Conservation (phyloP, 2,888 invertebrate genomes). For the Xanthorhoe spadicearia region DNA sequence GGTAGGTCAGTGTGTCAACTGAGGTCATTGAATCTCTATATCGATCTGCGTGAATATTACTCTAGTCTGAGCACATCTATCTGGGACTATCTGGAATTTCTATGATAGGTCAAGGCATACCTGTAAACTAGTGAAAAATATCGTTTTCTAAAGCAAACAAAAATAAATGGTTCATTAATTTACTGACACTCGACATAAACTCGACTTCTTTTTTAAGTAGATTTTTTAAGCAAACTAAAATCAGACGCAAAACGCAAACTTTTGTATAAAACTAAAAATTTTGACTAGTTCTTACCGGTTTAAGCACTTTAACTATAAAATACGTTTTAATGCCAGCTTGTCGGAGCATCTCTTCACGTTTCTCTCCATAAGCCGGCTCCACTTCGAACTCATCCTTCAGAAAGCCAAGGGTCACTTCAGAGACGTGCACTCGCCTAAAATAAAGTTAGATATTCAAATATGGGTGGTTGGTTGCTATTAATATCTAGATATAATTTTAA, state of each 20-base stretch:
- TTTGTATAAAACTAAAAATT: neutral
- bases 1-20: neutral
- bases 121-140: too few relatives aligned
- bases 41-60: neutral
- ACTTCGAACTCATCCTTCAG: conserved; percentile 96
- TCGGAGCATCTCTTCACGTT: conserved; percentile 94
- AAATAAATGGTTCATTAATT: too few relatives aligned
- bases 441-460: conserved; percentile 5
- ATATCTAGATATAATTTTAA: too few relatives aligned
- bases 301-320: conserved; percentile 94
- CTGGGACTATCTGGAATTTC: neutral
- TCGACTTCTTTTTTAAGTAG: too few relatives aligned
- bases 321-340: conserved; percentile 96
- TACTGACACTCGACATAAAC: too few relatives aligned
- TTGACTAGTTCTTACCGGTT: conserved; percentile 86
- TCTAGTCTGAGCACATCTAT: neutral
- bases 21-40: neutral
- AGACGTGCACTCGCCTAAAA: conserved; percentile 95
- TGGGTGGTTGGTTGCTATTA: neutral
- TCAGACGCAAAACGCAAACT: neutral
- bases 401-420: conserved; percentile 94
- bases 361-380: conserved; percentile 95
- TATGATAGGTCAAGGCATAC: neutral
- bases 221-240: neutral
- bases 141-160: too few relatives aligned